Evolutionary conservation across 2,113 vertebrate genomes (phyloP), one percentile per base, ranked within the genome.

Genomic region (Nothocercus julius): DNA sequence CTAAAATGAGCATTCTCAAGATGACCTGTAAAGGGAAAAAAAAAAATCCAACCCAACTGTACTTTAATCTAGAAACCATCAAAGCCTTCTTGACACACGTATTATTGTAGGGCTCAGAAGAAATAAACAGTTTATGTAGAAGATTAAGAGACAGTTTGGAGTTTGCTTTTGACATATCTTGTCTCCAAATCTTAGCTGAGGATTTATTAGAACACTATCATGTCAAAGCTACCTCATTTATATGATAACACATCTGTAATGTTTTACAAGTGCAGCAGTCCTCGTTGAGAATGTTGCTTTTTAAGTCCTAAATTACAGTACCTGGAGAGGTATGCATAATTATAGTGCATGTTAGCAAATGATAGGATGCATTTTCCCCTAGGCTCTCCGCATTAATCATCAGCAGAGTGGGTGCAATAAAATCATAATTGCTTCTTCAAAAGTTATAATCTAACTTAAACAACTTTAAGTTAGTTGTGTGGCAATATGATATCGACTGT

Each of bases 221-320:
- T 98, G 98, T 98, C 97, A 98, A 97, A 98, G 97, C 97, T 96
- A 96, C 98, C 98, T 98, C 98, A 98, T 98, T 98, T 98, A 98
- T 98, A 98, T 98, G 98, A 98, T 98, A 98, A 98, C 98, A 98
- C 97, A 97, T 98, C 98, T 98, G 98, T 98, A 98, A 98, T 98
- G 98, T 98, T 98, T 98, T 98, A 98, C 97, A 98, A 98, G 97
- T 97, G 96, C 97, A 96, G 97, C 97, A 97, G 96, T 98, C 95
- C 97, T 98, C 92, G 92, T 98, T 98, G 95, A 95, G 97, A 98
- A 98, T 98, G 97, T 97, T 98, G 97, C 97, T 97, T 98, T 98
- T 98, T 98, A 97, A 97, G 97, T 97, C 95, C 97, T 98, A 98
- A 98, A 98, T 98, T 98, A 98, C 96, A 97, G 98, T 98, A 98